Evolutionary conservation across 1,140 invertebrate species (phyloP), one percentile per base, ranked within the genome.

Genomic region (Dendroctonus valens): DNA sequence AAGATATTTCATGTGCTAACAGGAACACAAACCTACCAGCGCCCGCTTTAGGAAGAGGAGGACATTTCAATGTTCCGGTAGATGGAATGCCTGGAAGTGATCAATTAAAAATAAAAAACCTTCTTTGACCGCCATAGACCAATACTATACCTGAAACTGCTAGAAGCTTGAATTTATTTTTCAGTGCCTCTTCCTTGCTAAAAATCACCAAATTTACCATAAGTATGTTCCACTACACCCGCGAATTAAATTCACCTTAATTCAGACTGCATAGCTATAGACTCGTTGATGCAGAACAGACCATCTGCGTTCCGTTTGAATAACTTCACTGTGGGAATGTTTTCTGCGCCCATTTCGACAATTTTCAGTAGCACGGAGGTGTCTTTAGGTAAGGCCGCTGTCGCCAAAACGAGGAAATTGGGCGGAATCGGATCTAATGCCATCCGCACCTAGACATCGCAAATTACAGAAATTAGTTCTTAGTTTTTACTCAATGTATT

Each of bases 221-320:
- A 26, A 26, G 26, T 26, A 26, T 26, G 26, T 26, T 26, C 26
- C 26, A 26, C 26, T 26, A 26, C 3, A 26, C 26, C 26, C 26
- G 26, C 26, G 3, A 26, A 26, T 26, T 2, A 46, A 42, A 42
- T 59, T 69, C 60, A 74, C 72, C 55, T 72, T 14, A 73, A 57
- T 52, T 75, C 71, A 5, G 38, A 64, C 70, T 86, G 83, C 55
- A 84, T 73, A 44, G 75, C 73, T 7, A 88, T 78, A 38, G 83
- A 83, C 61, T 82, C 81, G 76, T 87, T 87, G 55, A 89, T 82
- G 42, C 84, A 87, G 48, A 83, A 82, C 59, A 88, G 76, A 15
- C 83, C 79, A 48, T 82, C 79, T 7, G 80, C 76, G 49, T 80
- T 79, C 72, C 86, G 78, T 68, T 83, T 86, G 69, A 86, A 87